Evolutionary conservation across 2,888 invertebrate genomes (phyloP).

Genomic region (Eupelmus urozonus): DNA sequence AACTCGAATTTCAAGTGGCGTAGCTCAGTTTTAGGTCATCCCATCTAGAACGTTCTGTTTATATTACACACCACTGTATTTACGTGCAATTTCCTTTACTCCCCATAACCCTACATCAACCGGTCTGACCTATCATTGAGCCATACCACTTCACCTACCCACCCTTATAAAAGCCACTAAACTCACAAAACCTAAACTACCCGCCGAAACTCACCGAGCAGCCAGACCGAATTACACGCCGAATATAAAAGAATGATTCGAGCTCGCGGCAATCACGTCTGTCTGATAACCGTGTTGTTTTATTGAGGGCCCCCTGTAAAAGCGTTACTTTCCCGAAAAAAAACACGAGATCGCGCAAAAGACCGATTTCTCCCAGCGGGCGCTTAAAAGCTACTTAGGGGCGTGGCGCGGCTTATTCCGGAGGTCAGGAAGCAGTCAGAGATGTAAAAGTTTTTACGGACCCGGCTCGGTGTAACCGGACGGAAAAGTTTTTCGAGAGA

Average conservation of each 20-base stretch:
- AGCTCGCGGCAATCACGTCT: neutral
- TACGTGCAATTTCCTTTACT: too few species aligned
- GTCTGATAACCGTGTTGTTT: constrained; percentile 39
- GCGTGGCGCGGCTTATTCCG: too few species aligned
- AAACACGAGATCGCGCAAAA: neutral
- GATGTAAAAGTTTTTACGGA: constrained; percentile 10
- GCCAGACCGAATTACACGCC: neutral
- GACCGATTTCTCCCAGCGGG: constrained; percentile 3
- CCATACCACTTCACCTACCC: neutral
- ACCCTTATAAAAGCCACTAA: too few species aligned
- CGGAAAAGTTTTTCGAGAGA: neutral
- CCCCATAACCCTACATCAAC: too few species aligned
- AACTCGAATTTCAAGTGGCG: too few species aligned
- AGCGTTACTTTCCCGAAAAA: neutral
- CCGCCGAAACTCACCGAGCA: too few species aligned
- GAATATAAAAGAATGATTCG: constrained; percentile 16
- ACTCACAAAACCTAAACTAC: too few species aligned
- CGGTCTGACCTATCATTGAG: too few species aligned
- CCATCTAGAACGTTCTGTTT: too few species aligned
- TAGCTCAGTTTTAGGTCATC: too few species aligned
- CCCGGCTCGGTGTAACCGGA: neutral
- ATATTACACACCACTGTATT: too few species aligned
- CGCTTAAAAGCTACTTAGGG: constrained; percentile 52
- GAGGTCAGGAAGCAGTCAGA: neutral
- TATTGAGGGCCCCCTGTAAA: constrained; percentile 33